These are phyloP conservation scores for Corticium candelabrum DNA, from an alignment of 37 sponge, comb jelly and placozoan species.

Conservation along the genomic window DNA sequence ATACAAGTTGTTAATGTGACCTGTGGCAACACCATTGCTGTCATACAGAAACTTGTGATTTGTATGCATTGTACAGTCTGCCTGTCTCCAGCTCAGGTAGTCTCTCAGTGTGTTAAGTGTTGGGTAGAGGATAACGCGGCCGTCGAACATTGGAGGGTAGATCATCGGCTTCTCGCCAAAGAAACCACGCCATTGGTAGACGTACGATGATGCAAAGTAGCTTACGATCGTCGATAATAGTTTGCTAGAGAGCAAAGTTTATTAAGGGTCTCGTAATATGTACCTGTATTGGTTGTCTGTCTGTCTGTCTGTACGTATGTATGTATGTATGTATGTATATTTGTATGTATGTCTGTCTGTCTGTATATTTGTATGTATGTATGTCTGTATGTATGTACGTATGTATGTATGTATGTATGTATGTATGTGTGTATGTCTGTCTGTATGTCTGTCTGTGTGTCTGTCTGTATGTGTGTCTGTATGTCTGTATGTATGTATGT, in stretches of 20 bases:
- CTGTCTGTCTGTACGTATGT: too few relatives aligned
- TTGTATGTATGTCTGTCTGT: too few relatives aligned
- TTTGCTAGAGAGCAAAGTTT: conserved; percentile 77
- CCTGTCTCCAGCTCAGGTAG: conserved; percentile 96
- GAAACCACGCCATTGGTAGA: conserved; percentile 76
- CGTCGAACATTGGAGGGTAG: conserved; percentile 97
- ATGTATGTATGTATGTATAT: too few relatives aligned
- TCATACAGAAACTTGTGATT: neutral
- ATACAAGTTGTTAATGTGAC: conserved; percentile 94
- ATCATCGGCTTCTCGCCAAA: conserved; percentile 43
- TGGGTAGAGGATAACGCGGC: conserved; percentile 85
- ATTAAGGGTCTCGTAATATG: too few relatives aligned
- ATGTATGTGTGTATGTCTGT: too few relatives aligned
- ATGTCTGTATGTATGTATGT: too few relatives aligned
- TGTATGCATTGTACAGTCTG: conserved; percentile 56
- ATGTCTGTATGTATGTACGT: too few relatives aligned
- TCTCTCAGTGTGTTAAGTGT: conserved; percentile 56
- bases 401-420: too few relatives aligned
- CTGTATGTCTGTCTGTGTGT: too few relatives aligned
- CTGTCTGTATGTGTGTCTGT: too few relatives aligned
- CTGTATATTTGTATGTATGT: too few relatives aligned
- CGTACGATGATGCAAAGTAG: conserved; percentile 66
- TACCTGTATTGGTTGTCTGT: too few relatives aligned
- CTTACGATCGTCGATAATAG: conserved; percentile 67
- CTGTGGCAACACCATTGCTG: conserved; percentile 11